Percentiles rank a stretch among this genome's conserved stretches.
phyloP scores from a whole-genome alignment of 1,140 invertebrate species.

The Polypedilum vanderplanki region DNA sequence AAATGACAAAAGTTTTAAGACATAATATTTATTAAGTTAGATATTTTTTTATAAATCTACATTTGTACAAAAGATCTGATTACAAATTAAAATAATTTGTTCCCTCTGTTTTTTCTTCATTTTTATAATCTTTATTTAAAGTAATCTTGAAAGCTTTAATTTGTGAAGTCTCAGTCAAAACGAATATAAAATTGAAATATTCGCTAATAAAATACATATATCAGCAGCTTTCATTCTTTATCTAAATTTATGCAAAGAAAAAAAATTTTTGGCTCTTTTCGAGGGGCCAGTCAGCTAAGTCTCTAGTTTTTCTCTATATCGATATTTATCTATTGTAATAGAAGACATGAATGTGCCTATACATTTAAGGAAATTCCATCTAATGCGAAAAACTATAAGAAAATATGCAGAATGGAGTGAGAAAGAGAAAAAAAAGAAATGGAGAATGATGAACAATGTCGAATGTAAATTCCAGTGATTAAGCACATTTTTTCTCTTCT shows the following conservation, averaged over 20 bases:
- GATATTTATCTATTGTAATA: not conserved
- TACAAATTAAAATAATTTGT: too few relatives aligned
- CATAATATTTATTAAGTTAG: too few relatives aligned
- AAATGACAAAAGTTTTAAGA: too few relatives aligned
- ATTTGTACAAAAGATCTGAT: too few relatives aligned
- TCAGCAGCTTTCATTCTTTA: not conserved
- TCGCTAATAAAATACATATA: too few relatives aligned
- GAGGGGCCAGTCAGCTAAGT: not conserved
- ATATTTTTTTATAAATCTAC: too few relatives aligned
- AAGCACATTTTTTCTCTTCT: constrained; percentile 26
- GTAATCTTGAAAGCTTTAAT: too few relatives aligned
- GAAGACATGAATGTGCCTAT: not conserved
- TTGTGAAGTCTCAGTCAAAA: too few relatives aligned
- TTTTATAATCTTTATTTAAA: too few relatives aligned
- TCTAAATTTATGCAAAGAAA: not conserved
- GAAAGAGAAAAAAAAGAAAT: not conserved
- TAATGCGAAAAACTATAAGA: constrained; percentile 15
- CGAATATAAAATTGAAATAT: too few relatives aligned
- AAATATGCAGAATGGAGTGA: not conserved
- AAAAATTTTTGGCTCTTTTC: not conserved
- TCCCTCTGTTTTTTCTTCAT: too few relatives aligned
- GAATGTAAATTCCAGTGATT: constrained; percentile 25
- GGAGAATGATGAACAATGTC: constrained; percentile 13
- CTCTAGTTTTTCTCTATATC: not conserved
- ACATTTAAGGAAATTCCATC: constrained; percentile 11